phyloP scores from a whole-genome alignment of 2,888 invertebrate genomes.

The Athrips mouffetella region DNA sequence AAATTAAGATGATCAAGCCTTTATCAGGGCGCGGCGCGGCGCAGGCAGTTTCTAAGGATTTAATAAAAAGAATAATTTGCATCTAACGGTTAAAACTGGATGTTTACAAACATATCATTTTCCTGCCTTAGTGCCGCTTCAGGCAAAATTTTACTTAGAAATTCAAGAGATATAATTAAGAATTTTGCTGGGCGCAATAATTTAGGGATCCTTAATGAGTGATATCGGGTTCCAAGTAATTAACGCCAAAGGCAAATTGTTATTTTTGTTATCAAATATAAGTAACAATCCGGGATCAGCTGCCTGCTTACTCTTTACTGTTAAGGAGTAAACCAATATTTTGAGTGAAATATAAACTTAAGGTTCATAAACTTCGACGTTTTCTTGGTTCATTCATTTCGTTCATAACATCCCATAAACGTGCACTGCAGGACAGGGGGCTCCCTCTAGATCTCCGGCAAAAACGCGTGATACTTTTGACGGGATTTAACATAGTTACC shows the following conservation, averaged over 20 bases:
- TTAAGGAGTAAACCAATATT: background rate
- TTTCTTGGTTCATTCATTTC: too few relatives aligned
- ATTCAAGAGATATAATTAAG: constrained; percentile 78
- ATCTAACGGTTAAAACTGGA: constrained; percentile 62
- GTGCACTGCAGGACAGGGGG: too few relatives aligned
- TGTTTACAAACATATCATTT: constrained; percentile 78
- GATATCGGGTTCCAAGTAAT: constrained; percentile 76
- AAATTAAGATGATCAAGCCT: constrained; percentile 38
- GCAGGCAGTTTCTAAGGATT: constrained; percentile 32
- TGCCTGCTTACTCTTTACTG: background rate
- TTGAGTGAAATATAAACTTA: background rate
- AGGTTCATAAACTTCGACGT: background rate
- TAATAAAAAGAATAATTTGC: constrained; percentile 60
- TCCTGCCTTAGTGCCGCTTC: constrained; percentile 61
- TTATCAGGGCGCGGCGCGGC: constrained; percentile 34
- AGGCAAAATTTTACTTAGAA: constrained; percentile 76
- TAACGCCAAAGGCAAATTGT: constrained; percentile 62
- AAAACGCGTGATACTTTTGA: too few relatives aligned
- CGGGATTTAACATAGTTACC: too few relatives aligned
- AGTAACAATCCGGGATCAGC: background rate
- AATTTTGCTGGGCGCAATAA: constrained; percentile 74
- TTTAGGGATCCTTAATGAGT: constrained; percentile 74
- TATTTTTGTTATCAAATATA: constrained; percentile 58
- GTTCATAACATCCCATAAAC: too few relatives aligned
- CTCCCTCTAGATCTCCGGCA: too few relatives aligned